Evolutionary conservation across 2,113 vertebrate genomes (phyloP).

Genomic region (Heterotilapia buettikoferi): DNA sequence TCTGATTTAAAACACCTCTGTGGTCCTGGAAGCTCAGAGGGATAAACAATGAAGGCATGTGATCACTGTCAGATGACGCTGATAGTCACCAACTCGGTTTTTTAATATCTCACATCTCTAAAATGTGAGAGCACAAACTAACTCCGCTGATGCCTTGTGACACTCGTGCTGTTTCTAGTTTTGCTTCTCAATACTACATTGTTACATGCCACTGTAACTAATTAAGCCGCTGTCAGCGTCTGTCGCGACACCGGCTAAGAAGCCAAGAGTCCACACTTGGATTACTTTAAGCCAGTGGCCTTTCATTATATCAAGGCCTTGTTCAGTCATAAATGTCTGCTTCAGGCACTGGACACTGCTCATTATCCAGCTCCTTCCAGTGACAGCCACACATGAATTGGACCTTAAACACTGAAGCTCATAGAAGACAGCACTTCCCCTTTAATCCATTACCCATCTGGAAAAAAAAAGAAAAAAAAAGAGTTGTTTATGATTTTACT

Average conservation of each 20-base stretch:
- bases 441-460: conserved; percentile 18
- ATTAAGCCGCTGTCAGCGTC: conserved; percentile 31
- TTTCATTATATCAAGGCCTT: conserved; percentile 48
- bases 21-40: background rate
- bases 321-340: conserved; percentile 40
- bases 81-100: background rate
- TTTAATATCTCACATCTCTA: background rate
- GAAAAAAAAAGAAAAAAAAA: background rate
- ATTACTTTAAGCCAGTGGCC: conserved; percentile 47
- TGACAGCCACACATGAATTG: background rate
- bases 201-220: conserved; percentile 23
- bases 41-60: background rate
- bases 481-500: background rate
- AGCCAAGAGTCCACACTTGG: conserved; percentile 36
- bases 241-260: conserved; percentile 6
- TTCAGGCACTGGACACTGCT: conserved; percentile 29
- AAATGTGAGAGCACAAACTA: background rate
- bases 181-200: background rate
- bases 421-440: background rate
- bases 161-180: background rate
- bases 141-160: background rate
- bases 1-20: background rate
- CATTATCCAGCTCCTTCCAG: conserved; percentile 40
- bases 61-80: background rate
- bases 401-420: background rate